Conservation (phyloP, 1,140 invertebrate species). For the Achatina immaculata region DNA sequence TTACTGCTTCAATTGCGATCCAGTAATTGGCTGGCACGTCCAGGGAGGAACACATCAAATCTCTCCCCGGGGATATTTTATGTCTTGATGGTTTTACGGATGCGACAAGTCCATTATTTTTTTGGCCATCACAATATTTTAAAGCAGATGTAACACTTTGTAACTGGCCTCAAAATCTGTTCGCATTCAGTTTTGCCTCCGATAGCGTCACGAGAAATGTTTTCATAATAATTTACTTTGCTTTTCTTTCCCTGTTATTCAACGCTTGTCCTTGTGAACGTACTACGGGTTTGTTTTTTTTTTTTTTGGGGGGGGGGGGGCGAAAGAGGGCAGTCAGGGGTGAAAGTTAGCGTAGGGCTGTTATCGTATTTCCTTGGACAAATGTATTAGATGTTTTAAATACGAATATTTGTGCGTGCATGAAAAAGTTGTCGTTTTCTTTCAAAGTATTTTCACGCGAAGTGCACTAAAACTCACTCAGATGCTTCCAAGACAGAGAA, state of each 20-base stretch:
- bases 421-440: too few relatives aligned
- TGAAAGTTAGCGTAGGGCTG: too few relatives aligned
- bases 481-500: too few relatives aligned
- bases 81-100: constrained; percentile 14
- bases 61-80: constrained; percentile 27
- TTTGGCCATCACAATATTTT: not conserved
- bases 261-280: too few relatives aligned
- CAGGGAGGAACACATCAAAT: constrained; percentile 18
- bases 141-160: not conserved
- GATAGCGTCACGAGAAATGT: not conserved
- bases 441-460: too few relatives aligned
- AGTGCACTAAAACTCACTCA: too few relatives aligned
- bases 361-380: too few relatives aligned
- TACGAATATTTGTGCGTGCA: too few relatives aligned
- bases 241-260: not conserved
- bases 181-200: not conserved
- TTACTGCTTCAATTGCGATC: constrained; percentile 24
- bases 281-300: too few relatives aligned
- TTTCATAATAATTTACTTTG: not conserved
- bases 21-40: constrained; percentile 32
- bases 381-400: too few relatives aligned
- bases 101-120: constrained; percentile 23
- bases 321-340: too few relatives aligned
- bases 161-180: constrained; percentile 11
- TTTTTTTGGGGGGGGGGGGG: too few relatives aligned